Evolutionary conservation across 2,113 vertebrate genomes (phyloP).

Genomic region (Crotalus helleri): DNA sequence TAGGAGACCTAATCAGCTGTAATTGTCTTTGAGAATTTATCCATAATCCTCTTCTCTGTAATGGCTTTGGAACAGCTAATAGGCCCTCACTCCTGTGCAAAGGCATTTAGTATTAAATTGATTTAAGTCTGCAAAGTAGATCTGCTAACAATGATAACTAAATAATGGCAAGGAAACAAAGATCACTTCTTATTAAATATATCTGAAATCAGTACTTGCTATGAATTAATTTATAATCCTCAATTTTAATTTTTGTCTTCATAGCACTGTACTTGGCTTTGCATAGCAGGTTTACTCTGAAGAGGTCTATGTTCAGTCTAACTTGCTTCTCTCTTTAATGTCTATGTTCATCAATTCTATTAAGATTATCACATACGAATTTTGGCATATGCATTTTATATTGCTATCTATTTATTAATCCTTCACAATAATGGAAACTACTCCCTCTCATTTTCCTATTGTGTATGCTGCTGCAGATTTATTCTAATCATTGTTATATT

Average conservation of each 20-base stretch:
- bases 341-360: background rate
- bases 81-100: background rate
- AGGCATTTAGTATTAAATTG: background rate
- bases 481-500: background rate
- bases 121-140: background rate
- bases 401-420: background rate
- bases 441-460: background rate
- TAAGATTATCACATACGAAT: background rate
- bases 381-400: background rate
- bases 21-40: background rate
- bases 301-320: background rate
- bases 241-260: background rate
- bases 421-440: background rate
- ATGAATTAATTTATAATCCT: background rate
- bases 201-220: background rate
- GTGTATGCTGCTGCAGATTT: background rate
- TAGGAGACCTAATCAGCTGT: background rate
- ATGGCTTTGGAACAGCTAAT: background rate
- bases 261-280: background rate
- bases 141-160: background rate
- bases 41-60: background rate
- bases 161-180: background rate
- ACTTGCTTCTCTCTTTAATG: background rate
- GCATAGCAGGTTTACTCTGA: background rate
- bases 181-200: background rate